A percentile compares a stretch with the other conserved stretches of the same genome.
These are phyloP conservation scores for Cassiopea xamachana DNA, from an alignment of 30 jellyfish, hydroid and myxozoan genomes.

Conservation along the genomic window DNA sequence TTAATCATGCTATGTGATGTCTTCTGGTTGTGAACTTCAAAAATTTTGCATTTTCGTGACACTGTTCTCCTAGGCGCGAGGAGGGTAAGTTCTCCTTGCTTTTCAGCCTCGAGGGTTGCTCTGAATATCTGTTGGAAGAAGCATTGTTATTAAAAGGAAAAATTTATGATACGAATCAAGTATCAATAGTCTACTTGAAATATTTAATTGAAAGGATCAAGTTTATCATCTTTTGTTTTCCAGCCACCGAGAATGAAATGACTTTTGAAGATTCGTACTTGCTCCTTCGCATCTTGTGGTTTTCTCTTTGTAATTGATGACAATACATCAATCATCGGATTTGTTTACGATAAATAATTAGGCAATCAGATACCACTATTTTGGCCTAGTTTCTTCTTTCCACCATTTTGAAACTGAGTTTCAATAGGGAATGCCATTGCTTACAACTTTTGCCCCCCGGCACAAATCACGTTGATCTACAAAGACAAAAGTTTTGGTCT, in stretches of 20 bases:
- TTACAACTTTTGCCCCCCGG: too few relatives aligned
- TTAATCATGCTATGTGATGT: background rate
- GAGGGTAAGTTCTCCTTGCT: background rate
- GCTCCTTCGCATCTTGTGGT: background rate
- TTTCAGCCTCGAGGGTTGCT: background rate
- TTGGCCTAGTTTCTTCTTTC: too few relatives aligned
- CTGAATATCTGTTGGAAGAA: background rate
- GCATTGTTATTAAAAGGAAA: background rate
- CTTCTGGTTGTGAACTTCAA: background rate
- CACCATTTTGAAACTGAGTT: too few relatives aligned
- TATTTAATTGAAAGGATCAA: background rate
- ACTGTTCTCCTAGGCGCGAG: background rate
- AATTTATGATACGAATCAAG: background rate
- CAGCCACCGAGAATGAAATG: background rate
- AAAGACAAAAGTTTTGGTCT: too few relatives aligned
- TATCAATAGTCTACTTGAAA: background rate
- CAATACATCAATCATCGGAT: too few relatives aligned
- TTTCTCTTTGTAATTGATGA: background rate
- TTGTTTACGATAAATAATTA: too few relatives aligned
- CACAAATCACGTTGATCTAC: too few relatives aligned
- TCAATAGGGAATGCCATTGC: too few relatives aligned
- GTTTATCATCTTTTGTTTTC: background rate
- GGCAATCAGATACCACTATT: too few relatives aligned
- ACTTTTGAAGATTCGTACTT: background rate
- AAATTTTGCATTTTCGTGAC: background rate